Conservation (phyloP, 2,888 invertebrate species). For the Heliconius ethilla region DNA sequence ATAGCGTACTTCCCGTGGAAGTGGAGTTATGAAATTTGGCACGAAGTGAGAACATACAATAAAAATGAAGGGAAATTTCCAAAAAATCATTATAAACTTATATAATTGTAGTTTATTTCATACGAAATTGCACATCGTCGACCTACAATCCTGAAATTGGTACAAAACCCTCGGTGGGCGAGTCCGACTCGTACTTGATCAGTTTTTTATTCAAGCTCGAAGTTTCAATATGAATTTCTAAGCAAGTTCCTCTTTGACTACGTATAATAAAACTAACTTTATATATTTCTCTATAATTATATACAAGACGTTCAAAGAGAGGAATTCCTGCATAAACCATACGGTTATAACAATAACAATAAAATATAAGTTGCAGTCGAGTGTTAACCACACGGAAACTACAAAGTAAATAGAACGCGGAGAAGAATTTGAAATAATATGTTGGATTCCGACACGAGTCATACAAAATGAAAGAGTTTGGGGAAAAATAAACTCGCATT, state of each 20-base stretch:
- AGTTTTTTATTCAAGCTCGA: not conserved
- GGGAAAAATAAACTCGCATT: slow-evolving; percentile 52
- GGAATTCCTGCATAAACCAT: slow-evolving; percentile 18
- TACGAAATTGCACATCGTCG: no score
- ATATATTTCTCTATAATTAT: not conserved
- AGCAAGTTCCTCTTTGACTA: not conserved
- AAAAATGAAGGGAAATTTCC: no score
- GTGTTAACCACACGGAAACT: slow-evolving; percentile 50
- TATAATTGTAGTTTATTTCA: no score
- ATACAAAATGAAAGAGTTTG: slow-evolving; percentile 54
- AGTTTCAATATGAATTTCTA: not conserved
- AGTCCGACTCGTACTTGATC: no score
- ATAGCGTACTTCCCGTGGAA: no score
- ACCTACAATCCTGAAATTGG: no score
- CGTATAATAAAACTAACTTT: not conserved
- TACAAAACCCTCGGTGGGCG: no score
- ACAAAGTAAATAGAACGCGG: slow-evolving; percentile 52
- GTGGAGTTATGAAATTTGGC: no score
- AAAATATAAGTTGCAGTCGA: slow-evolving; percentile 45
- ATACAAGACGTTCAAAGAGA: slow-evolving; percentile 10
- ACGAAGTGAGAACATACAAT: no score
- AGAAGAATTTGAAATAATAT: slow-evolving; percentile 56
- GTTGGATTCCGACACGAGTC: slow-evolving; percentile 54
- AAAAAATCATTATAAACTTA: no score
- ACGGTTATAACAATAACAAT: slow-evolving; percentile 20